Conservation (phyloP, 2,113 vertebrate species). For the Maccullochella peelii region DNA sequence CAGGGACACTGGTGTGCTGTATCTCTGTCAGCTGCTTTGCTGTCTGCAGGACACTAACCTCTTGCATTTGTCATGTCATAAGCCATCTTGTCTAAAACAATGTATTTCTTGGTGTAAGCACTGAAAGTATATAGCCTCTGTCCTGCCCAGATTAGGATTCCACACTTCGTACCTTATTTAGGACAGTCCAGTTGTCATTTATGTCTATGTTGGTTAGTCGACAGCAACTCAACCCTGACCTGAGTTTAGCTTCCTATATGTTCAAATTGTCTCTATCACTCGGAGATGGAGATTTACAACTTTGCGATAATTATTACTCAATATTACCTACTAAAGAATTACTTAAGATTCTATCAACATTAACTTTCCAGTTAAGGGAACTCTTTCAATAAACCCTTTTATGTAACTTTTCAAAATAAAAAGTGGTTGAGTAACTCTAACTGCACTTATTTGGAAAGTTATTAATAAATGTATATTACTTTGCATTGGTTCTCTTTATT, state of each 20-base stretch:
- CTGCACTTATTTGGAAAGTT: neutral
- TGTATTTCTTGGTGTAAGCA: constrained; percentile 37
- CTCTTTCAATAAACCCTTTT: neutral
- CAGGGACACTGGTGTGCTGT: neutral
- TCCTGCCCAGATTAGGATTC: constrained; percentile 29
- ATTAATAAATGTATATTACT: neutral
- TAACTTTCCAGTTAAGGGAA: neutral
- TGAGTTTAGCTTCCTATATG: neutral
- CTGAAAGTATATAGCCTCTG: constrained; percentile 20
- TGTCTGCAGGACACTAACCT: constrained; percentile 17
- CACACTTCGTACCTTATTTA: constrained; percentile 29
- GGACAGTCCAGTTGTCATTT: constrained; percentile 4
- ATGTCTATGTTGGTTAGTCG: neutral
- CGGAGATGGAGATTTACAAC: neutral
- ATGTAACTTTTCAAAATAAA: neutral
- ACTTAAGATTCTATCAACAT: neutral
- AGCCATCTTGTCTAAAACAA: constrained; percentile 52
- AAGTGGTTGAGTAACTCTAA: neutral
- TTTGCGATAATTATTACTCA: neutral
- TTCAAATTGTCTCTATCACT: neutral
- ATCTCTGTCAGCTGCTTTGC: constrained; percentile 28
- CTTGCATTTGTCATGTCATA: constrained; percentile 36
- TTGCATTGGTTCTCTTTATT: neutral
- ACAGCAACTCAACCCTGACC: neutral
- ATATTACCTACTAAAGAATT: neutral